Evolutionary conservation across 1,140 invertebrate genomes (phyloP).

Genomic region (Magallana gigas): DNA sequence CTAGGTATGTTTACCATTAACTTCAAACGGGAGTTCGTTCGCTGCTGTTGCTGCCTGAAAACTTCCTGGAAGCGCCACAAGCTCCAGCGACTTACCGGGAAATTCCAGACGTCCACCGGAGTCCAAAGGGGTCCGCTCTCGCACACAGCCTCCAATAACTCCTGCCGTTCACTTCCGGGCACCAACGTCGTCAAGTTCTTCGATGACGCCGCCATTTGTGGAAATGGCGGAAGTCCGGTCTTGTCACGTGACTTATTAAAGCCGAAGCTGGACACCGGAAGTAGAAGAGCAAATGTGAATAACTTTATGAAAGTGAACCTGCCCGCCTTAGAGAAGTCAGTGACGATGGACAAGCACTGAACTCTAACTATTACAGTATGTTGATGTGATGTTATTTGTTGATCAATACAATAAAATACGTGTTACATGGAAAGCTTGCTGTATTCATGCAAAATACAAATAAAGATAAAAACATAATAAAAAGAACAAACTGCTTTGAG

Average conservation of each 20-base stretch:
- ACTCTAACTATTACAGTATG: neutral
- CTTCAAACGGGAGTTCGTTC: conserved; percentile 73
- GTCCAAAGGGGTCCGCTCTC: neutral
- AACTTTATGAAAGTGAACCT: conserved; percentile 52
- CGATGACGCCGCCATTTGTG: neutral
- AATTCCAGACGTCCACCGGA: conserved; percentile 34
- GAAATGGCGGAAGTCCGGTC: conserved; percentile 16
- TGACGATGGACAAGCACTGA: neutral
- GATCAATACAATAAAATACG: neutral
- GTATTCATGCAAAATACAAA: neutral
- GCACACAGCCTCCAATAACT: conserved; percentile 15
- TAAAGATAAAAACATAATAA: no score
- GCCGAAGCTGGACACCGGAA: conserved; percentile 12
- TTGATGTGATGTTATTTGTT: neutral
- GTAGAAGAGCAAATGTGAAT: conserved; percentile 52
- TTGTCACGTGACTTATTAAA: conserved; percentile 33
- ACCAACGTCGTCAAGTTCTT: conserved; percentile 36
- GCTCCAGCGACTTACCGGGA: conserved; percentile 37
- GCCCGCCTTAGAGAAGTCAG: neutral
- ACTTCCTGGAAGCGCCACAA: conserved; percentile 45
- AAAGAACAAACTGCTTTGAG: no score
- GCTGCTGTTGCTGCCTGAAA: conserved; percentile 72
- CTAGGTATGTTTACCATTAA: conserved; percentile 76
- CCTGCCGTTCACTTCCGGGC: conserved; percentile 18
- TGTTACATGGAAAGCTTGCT: neutral